These are phyloP conservation scores for Tyrannus savana DNA, from an alignment of 2,113 vertebrate species.

Conservation along the genomic window DNA sequence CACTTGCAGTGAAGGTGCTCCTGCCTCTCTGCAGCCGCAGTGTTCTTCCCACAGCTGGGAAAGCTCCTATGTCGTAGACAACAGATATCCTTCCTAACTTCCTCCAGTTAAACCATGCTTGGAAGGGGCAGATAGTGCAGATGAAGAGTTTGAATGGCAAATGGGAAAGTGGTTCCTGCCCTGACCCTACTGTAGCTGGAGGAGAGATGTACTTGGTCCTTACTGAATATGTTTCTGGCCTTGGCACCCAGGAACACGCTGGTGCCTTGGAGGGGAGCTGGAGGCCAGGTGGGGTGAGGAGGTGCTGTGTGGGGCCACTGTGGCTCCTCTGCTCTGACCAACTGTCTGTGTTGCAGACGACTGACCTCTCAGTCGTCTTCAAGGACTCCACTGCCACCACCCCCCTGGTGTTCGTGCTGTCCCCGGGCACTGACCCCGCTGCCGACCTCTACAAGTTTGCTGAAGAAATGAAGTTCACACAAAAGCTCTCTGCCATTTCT, in stretches of 20 bases:
- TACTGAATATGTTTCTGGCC: not conserved
- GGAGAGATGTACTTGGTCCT: not conserved
- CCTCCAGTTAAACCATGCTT: not conserved
- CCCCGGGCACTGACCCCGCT: slow-evolving; percentile 88
- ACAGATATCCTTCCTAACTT: not conserved
- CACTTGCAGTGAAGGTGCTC: not conserved
- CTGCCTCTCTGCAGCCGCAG: not conserved
- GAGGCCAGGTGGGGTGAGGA: not conserved
- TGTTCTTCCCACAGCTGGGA: not conserved
- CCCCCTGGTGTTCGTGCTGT: slow-evolving; percentile 88
- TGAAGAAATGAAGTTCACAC: slow-evolving; percentile 89
- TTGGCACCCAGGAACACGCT: fast-evolving
- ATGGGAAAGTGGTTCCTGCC: not conserved
- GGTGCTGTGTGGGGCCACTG: not conserved
- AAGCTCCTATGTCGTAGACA: not conserved
- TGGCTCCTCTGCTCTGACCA: not conserved
- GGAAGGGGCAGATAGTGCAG: not conserved
- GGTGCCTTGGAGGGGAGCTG: not conserved
- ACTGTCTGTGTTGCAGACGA: slow-evolving; percentile 73
- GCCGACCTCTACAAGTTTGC: slow-evolving; percentile 91
- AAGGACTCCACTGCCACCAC: slow-evolving; percentile 81
- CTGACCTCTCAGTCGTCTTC: slow-evolving; percentile 84
- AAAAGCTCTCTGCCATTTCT: slow-evolving; percentile 88
- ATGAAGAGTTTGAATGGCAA: not conserved
- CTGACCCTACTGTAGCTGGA: too few relatives aligned